These are phyloP conservation scores for Capromys pilorides DNA, from an alignment of 2,797 vertebrate genomes.

Conservation along the genomic window DNA sequence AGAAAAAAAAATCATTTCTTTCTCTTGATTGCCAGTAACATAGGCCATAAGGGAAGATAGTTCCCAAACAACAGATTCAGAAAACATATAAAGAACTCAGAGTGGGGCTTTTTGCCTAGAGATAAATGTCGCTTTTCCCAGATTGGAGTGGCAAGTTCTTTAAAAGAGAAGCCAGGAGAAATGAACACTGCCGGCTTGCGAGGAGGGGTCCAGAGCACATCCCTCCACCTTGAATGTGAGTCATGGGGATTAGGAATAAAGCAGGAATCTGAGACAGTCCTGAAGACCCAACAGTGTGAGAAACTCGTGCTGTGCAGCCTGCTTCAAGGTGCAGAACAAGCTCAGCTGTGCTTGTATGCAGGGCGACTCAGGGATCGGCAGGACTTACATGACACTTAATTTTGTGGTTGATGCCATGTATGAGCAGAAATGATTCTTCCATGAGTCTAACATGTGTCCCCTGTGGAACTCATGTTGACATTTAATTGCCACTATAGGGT, in stretches of 20 bases:
- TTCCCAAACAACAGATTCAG: not conserved
- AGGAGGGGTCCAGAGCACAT: not conserved
- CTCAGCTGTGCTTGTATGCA: rapidly evolving
- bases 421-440: not conserved
- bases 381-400: not conserved
- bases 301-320: not conserved
- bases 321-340: not conserved
- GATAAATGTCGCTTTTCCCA: not conserved
- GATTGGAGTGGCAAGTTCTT: not conserved
- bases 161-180: not conserved
- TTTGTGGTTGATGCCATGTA: not conserved
- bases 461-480: not conserved
- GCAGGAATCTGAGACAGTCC: not conserved
- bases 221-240: not conserved
- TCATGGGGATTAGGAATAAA: not conserved
- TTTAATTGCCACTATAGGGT: not conserved
- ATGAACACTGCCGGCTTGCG: not conserved
- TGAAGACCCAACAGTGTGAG: not conserved
- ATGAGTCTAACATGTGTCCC: not conserved
- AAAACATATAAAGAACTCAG: not conserved
- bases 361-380: not conserved
- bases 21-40: not conserved
- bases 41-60: not conserved
- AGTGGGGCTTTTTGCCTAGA: not conserved
- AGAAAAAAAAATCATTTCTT: not conserved